These are phyloP conservation scores for Ramphastos sulfuratus DNA, from an alignment of 2,113 vertebrate genomes.

Conservation along the genomic window DNA sequence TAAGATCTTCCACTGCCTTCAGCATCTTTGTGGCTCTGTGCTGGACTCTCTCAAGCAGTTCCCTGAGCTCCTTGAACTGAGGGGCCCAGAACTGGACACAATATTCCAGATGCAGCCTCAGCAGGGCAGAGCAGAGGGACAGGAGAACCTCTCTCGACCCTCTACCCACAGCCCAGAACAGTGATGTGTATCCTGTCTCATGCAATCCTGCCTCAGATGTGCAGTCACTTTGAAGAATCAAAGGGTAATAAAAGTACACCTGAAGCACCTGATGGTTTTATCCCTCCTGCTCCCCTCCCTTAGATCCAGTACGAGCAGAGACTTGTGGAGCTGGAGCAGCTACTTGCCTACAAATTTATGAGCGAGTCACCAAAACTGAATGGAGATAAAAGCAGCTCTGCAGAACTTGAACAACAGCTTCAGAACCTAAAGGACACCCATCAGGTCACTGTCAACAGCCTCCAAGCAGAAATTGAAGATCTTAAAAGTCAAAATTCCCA, in stretches of 20 bases:
- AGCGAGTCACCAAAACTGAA: conserved; percentile 28
- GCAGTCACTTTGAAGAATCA: not conserved
- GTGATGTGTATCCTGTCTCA: not conserved
- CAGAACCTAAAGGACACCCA: conserved; percentile 68
- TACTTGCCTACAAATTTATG: conserved; percentile 72
- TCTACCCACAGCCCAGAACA: no score
- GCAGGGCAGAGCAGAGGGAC: no score
- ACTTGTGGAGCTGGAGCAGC: conserved; percentile 84
- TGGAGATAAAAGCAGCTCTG: conserved; percentile 12
- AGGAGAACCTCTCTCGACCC: no score
- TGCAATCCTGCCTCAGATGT: not conserved
- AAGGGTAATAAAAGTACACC: not conserved
- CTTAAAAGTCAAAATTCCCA: conserved; percentile 79
- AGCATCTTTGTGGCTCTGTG: no score
- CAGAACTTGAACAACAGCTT: conserved; percentile 77
- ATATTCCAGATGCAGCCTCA: no score
- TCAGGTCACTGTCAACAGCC: conserved; percentile 66
- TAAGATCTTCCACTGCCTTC: no score
- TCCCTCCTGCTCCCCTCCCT: not conserved
- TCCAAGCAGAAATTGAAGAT: conserved; percentile 77
- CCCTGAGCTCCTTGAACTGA: no score
- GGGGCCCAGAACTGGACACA: no score
- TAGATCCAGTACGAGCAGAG: conserved; percentile 92
- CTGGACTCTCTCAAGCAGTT: no score
- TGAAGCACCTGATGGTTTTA: not conserved